Conservation (phyloP, 2,888 invertebrate species). For the Drosophila mimica region DNA sequence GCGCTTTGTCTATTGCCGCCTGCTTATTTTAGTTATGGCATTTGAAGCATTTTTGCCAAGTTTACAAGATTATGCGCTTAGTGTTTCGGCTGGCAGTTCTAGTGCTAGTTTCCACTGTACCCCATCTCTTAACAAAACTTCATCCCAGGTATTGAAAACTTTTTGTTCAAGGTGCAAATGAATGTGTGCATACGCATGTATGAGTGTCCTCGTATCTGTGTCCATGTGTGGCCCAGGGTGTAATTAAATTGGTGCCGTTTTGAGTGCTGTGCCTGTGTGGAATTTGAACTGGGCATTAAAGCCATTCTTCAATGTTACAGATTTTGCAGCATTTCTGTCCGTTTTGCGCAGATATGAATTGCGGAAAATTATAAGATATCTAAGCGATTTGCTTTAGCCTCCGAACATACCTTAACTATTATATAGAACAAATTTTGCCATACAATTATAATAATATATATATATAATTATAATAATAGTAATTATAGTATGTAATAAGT, state of each 20-base stretch:
- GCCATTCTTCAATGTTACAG: constrained; percentile 25
- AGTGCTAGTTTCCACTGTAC: constrained; percentile 5
- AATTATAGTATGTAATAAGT: not conserved
- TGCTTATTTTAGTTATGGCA: constrained; percentile 80
- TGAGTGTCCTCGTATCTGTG: constrained; percentile 5
- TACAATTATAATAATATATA: no score
- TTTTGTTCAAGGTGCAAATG: constrained; percentile 61
- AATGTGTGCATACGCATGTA: constrained; percentile 14
- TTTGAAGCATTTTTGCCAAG: constrained; percentile 75
- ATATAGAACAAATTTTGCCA: not conserved
- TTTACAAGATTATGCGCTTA: constrained; percentile 81
- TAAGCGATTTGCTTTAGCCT: not conserved
- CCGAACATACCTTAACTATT: not conserved
- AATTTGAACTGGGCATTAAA: constrained; percentile 29
- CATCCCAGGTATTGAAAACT: constrained; percentile 52
- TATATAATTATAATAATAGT: no score
- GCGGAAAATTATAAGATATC: not conserved
- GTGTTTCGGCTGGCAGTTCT: constrained; percentile 52
- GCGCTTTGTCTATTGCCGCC: constrained; percentile 56
- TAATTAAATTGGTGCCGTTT: constrained; percentile 66
- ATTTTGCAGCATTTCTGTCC: constrained; percentile 2
- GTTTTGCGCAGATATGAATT: not conserved
- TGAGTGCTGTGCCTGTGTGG: constrained; percentile 26
- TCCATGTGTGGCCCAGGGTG: constrained; percentile 42
- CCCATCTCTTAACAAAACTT: constrained; percentile 50